Conservation (phyloP, 2,888 invertebrate genomes). For the Ectemnius continuus region DNA sequence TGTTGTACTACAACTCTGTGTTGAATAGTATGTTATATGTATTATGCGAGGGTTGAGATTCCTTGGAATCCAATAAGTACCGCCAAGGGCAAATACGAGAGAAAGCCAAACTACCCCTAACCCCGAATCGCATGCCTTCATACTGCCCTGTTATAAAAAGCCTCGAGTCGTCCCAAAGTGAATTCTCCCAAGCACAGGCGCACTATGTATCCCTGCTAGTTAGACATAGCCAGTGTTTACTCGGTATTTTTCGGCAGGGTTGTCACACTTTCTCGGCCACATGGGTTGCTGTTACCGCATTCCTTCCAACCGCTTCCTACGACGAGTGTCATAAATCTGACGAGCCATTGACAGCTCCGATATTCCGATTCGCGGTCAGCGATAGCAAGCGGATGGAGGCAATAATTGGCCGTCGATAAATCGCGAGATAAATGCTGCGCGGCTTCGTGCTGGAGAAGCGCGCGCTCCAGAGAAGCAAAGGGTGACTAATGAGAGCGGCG, state of each 20-base stretch:
- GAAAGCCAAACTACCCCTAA: conserved; percentile 34
- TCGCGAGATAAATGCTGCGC: neutral
- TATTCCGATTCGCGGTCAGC: too few species aligned
- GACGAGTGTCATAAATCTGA: conserved; percentile 41
- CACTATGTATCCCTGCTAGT: conserved; percentile 42
- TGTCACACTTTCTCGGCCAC: conserved; percentile 53
- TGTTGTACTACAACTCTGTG: too few species aligned
- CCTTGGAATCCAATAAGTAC: neutral
- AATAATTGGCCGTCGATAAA: too few species aligned
- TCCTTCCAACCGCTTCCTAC: conserved; percentile 62
- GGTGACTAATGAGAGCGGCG: too few species aligned
- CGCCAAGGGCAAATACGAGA: neutral
- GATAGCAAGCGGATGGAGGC: too few species aligned
- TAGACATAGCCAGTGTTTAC: conserved; percentile 27
- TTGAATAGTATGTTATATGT: too few species aligned
- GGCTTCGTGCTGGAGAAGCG: neutral
- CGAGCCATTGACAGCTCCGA: conserved; percentile 15
- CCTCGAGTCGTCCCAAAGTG: conserved; percentile 66
- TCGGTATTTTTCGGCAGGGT: conserved; percentile 37
- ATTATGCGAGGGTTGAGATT: neutral
- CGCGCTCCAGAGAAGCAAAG: conserved; percentile 3
- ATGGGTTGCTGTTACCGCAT: conserved; percentile 62
- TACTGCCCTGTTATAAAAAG: conserved; percentile 62
- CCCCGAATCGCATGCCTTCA: conserved; percentile 6
- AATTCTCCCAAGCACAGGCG: conserved; percentile 24